A percentile compares a stretch with the other conserved stretches of the same genome.
Evolutionary conservation across 2,113 vertebrate species (phyloP).

Genomic region (Butorides virescens): DNA sequence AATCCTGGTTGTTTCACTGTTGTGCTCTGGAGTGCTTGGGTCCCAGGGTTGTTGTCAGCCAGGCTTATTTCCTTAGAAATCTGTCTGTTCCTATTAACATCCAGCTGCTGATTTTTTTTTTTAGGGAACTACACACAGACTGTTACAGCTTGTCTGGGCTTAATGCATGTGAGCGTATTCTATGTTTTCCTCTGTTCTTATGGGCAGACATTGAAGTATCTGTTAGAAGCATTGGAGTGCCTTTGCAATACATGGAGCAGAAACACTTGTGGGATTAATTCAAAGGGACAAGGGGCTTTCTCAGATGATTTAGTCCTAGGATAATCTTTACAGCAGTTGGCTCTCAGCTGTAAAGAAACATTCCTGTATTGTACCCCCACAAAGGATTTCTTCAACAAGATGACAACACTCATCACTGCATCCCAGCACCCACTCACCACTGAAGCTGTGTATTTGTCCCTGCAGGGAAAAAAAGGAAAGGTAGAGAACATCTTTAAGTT

Average conservation of each 20-base stretch:
- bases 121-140: not conserved
- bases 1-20: not conserved
- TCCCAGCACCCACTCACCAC: not conserved
- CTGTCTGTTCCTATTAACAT: not conserved
- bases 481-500: not conserved
- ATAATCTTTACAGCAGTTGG: not conserved
- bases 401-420: not conserved
- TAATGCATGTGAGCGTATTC: not conserved
- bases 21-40: not conserved
- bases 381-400: not conserved
- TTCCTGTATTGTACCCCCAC: not conserved
- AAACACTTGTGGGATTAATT: not conserved
- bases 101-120: not conserved
- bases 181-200: not conserved
- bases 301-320: not conserved
- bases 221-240: not conserved
- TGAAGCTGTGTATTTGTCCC: not conserved
- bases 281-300: not conserved
- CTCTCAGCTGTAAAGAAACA: not conserved
- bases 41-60: not conserved
- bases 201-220: not conserved
- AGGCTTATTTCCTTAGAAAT: not conserved
- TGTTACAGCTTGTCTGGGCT: not conserved
- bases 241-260: not conserved
- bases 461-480: not conserved